These are phyloP conservation scores for Pollicipes pollicipes DNA, from an alignment of 1,140 invertebrate species.

Conservation along the genomic window DNA sequence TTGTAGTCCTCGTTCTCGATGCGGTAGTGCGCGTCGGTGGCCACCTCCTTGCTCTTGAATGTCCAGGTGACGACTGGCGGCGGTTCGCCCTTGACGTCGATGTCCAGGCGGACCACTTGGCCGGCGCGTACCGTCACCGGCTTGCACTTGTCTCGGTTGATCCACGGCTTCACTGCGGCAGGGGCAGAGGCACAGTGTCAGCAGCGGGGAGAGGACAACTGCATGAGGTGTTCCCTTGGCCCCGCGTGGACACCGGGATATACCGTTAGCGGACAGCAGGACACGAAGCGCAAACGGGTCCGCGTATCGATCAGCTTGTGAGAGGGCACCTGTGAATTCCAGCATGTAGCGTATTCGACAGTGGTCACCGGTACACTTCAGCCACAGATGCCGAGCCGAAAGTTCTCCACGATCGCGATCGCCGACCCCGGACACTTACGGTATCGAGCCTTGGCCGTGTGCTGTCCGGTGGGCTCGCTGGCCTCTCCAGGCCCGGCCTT, in stretches of 20 bases:
- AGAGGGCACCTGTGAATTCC: too few species aligned
- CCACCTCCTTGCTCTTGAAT: constrained; percentile 46
- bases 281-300: too few species aligned
- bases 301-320: too few species aligned
- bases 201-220: too few species aligned
- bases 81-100: constrained; percentile 88
- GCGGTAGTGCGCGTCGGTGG: constrained; percentile 34
- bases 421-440: background rate
- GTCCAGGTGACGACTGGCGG: constrained; percentile 81
- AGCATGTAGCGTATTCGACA: too few species aligned
- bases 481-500: constrained; percentile 83
- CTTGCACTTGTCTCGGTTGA: constrained; percentile 79
- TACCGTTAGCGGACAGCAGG: too few species aligned
- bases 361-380: too few species aligned
- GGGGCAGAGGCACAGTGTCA: too few species aligned
- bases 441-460: background rate
- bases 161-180: constrained; percentile 60
- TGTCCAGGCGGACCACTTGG: constrained; percentile 69
- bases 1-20: constrained; percentile 79
- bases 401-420: too few species aligned
- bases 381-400: too few species aligned
- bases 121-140: constrained; percentile 77
- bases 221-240: too few species aligned
- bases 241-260: too few species aligned
- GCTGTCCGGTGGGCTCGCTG: constrained; percentile 55